phyloP scores from a whole-genome alignment of 2,888 invertebrate species.

The Ormyrus labotus region DNA sequence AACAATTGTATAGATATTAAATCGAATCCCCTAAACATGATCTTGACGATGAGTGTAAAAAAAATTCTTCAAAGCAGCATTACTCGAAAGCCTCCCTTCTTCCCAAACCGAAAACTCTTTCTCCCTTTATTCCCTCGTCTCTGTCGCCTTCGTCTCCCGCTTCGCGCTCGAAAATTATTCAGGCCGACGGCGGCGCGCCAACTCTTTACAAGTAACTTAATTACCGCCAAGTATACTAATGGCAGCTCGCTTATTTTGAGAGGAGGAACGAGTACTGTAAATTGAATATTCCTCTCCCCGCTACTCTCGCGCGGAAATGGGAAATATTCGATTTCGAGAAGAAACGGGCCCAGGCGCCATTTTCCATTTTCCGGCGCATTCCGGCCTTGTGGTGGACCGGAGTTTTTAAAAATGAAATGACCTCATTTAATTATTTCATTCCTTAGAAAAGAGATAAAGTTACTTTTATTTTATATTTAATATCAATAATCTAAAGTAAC shows the following conservation, averaged over 20 bases:
- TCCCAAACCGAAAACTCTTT: background rate
- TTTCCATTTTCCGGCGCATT: too few relatives aligned
- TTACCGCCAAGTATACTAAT: conserved; percentile 62
- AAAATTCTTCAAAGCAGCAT: too few relatives aligned
- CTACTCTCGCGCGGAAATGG: conserved; percentile 8
- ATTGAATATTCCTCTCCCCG: conserved; percentile 37
- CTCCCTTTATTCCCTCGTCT: background rate
- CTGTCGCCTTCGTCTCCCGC: background rate
- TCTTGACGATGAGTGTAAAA: too few relatives aligned
- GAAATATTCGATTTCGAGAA: conserved; percentile 36
- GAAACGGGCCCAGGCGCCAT: conserved; percentile 10
- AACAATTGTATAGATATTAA: too few relatives aligned
- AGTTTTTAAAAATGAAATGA: too few relatives aligned
- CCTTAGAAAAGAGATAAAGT: too few relatives aligned
- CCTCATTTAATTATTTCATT: too few relatives aligned
- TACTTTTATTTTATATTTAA: too few relatives aligned
- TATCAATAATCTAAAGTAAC: too few relatives aligned
- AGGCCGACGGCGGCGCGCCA: conserved; percentile 47
- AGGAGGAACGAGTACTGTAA: conserved; percentile 15
- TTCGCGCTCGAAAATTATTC: conserved; percentile 49
- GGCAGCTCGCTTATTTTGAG: conserved; percentile 46
- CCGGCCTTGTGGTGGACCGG: too few relatives aligned
- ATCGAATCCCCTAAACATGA: too few relatives aligned
- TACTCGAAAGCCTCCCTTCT: too few relatives aligned
- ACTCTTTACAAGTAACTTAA: conserved; percentile 66